These are phyloP conservation scores for Chaenogobius annularis DNA, from an alignment of 2,113 vertebrate species.

Conservation along the genomic window DNA sequence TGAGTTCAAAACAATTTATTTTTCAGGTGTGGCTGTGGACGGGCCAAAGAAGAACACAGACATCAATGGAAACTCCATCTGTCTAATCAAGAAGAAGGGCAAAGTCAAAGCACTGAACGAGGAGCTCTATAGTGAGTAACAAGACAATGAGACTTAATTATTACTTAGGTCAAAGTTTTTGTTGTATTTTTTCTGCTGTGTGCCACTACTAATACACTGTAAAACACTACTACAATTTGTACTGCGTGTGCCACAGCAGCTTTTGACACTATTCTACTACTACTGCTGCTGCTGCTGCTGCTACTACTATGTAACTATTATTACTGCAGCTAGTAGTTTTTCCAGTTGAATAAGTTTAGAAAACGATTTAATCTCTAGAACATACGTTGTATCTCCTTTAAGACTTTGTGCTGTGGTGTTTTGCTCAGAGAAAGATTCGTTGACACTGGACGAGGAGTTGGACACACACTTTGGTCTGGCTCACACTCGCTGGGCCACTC, in stretches of 20 bases:
- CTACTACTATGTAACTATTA: too few relatives aligned
- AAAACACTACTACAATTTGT: too few relatives aligned
- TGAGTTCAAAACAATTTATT: conserved; percentile 1
- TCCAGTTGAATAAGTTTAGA: background rate
- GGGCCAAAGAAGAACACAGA: conserved; percentile 81
- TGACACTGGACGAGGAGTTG: conserved; percentile 86
- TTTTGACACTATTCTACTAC: too few relatives aligned
- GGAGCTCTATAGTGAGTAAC: conserved; percentile 86
- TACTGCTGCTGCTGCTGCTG: too few relatives aligned
- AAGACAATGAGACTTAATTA: background rate
- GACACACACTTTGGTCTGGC: conserved; percentile 91
- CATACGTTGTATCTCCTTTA: background rate
- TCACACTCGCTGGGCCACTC: conserved; percentile 97
- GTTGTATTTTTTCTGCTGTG: too few relatives aligned
- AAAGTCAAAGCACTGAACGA: conserved; percentile 94
- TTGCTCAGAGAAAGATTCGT: conserved; percentile 82
- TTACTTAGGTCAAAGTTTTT: too few relatives aligned
- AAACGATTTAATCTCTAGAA: too few relatives aligned
- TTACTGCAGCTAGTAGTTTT: too few relatives aligned
- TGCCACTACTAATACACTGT: too few relatives aligned
- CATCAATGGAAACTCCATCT: conserved; percentile 76
- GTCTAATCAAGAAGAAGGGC: conserved; percentile 89
- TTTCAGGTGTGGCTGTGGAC: conserved; percentile 90
- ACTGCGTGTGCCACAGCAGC: too few relatives aligned
- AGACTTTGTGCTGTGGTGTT: background rate